Evolutionary conservation across 2,113 vertebrate genomes (phyloP).

Genomic region (Diglossa brunneiventris): DNA sequence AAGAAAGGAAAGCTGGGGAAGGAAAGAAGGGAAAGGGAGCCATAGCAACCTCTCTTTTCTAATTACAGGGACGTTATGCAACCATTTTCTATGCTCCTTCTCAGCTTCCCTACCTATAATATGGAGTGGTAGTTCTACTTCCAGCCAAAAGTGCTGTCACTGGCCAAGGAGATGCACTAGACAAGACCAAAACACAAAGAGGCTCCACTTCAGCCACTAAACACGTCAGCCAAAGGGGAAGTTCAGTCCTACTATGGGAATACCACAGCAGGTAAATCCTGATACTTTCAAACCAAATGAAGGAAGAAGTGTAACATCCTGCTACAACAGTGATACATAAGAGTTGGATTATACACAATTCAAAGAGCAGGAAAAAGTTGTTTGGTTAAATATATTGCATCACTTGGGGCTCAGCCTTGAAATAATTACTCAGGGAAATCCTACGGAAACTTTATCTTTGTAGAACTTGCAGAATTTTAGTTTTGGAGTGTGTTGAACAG

Average conservation of each 20-base stretch:
- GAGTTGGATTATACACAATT: background rate
- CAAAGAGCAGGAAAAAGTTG: background rate
- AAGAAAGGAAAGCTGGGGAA: background rate
- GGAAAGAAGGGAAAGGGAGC: background rate
- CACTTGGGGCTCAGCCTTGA: background rate
- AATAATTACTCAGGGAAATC: background rate
- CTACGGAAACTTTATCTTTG: background rate
- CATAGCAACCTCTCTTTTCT: background rate
- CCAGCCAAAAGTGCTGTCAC: background rate
- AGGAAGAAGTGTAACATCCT: background rate
- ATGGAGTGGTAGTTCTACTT: background rate
- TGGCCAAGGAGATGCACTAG: background rate
- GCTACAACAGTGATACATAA: background rate
- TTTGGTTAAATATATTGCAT: background rate
- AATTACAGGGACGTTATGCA: background rate
- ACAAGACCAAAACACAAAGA: background rate
- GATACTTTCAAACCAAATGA: background rate
- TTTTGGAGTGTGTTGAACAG: background rate
- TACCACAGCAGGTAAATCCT: background rate
- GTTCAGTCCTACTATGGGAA: background rate
- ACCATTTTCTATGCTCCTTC: background rate
- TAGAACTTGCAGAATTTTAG: background rate
- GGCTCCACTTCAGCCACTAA: background rate
- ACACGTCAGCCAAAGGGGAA: background rate
- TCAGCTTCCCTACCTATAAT: background rate